Percentiles rank a stretch among this genome's conserved stretches.
These are phyloP conservation scores for Oopsacas minuta DNA, from an alignment of 37 sponge, comb jelly and placozoan genomes.

Conservation along the genomic window DNA sequence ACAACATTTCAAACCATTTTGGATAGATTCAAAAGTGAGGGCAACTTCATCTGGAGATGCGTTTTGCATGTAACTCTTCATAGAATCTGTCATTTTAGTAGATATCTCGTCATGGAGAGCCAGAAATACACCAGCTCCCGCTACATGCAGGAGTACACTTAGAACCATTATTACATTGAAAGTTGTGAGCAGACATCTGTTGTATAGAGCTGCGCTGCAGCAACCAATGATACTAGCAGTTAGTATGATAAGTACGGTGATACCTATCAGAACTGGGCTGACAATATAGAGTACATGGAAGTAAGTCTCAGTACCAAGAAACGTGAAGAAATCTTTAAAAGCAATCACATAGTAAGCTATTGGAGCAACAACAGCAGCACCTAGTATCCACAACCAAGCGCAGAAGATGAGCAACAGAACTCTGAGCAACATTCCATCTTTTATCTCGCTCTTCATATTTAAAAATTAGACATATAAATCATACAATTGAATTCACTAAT, in stretches of 20 bases:
- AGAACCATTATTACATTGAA: neutral
- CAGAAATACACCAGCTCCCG: neutral
- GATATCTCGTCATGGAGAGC: neutral
- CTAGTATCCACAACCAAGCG: neutral
- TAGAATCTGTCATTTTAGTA: neutral
- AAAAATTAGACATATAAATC: no score
- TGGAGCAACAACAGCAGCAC: neutral
- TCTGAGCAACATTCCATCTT: neutral
- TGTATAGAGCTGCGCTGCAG: neutral
- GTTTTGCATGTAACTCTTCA: neutral
- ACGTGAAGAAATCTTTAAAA: neutral
- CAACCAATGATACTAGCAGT: neutral
- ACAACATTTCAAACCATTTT: neutral
- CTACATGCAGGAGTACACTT: neutral
- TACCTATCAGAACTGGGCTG: neutral
- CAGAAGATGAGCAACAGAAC: neutral
- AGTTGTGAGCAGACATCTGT: constrained; percentile 5
- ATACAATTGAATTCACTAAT: neutral
- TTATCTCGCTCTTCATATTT: neutral
- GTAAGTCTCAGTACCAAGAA: neutral
- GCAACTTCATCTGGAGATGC: neutral
- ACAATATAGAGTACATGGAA: neutral
- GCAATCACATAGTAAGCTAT: constrained; percentile 4
- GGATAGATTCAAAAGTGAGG: neutral
- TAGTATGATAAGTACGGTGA: neutral